Percentiles rank a stretch among this genome's conserved stretches.
phyloP scores from a whole-genome alignment of 2,797 vertebrate species.

The Protonibea diacanthus region DNA sequence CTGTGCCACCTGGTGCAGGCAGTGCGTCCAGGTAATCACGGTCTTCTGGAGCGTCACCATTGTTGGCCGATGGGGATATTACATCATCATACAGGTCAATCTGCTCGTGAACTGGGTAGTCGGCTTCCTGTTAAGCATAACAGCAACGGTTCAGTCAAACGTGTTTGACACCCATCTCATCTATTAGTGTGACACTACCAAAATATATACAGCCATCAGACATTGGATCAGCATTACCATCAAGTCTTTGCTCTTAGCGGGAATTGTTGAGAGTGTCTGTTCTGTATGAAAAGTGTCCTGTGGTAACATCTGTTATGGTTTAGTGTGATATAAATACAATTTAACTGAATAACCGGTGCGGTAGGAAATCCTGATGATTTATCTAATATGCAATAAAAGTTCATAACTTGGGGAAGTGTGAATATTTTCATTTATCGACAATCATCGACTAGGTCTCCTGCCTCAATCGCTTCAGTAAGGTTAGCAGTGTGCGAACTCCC shows the following conservation, averaged over 20 bases:
- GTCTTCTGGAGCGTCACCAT: conserved; percentile 98
- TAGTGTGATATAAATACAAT: too few species aligned
- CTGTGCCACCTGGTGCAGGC: conserved; percentile 91
- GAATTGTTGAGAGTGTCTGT: too few species aligned
- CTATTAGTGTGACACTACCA: background rate
- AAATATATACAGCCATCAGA: background rate
- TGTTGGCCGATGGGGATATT: conserved; percentile 98
- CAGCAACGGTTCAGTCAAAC: background rate
- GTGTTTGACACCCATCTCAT: background rate
- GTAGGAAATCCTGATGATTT: background rate
- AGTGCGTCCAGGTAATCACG: conserved; percentile 96
- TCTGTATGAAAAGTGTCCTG: too few species aligned
- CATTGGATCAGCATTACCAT: too few species aligned
- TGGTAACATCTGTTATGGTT: too few species aligned
- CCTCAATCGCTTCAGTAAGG: background rate
- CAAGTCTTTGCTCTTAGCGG: too few species aligned
- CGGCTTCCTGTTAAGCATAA: conserved; percentile 89
- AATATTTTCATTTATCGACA: too few species aligned
- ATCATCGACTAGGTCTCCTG: background rate
- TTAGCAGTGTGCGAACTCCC: background rate
- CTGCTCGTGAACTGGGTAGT: conserved; percentile 97
- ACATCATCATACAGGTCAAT: conserved; percentile 99
- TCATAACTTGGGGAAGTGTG: background rate
- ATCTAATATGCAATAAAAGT: background rate
- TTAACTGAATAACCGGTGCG: too few species aligned